Evolutionary conservation across 2,113 vertebrate genomes (phyloP), one percentile per base, ranked within the genome.

Genomic region (Coturnix japonica): DNA sequence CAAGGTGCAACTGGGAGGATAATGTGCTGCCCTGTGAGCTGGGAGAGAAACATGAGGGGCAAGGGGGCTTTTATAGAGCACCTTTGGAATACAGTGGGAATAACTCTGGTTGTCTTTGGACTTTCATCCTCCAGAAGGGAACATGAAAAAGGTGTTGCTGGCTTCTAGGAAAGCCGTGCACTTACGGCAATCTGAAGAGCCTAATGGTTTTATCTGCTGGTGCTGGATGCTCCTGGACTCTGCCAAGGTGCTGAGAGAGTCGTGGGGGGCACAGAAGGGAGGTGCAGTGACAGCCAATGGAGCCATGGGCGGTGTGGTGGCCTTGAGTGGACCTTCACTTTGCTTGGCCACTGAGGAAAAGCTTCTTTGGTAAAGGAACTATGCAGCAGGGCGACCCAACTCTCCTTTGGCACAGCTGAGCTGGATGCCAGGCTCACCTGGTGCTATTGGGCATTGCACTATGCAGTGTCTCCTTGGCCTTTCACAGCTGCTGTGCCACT

Each of bases 81-180:
- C 35, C 57, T 93, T 78, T 91, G 56, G 90, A 90, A 78, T 75
- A 80, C 1, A 0, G 21, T 11, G 5, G 39, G 44, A 65, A 72
- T 82, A 91, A 44, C 44, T 75, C 37, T 61, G 49, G 43, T 83
- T 79, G 49, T 46, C 53, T 91, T 65, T 84, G 70, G 31, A 61
- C 49, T 28, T 23, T 88, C 54, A 18, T 66, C 31, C 81, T 85
- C 61, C 53, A 37, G 47, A 81, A 57, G 23, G 11, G 43, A 51
- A 23, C 69, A 70, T 70, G 26, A 46, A 46, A 76, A 72, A 77
- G 33, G 43, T 67, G 64, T 79, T 51, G 25, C 46, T 71, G 25
- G 23, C 11, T 85, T 85, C 78, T 17, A 0, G 0, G 54, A 33
- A 39, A 43, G 69, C 89, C 80, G 31, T 7, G 1, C 25, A 10